A percentile compares a stretch with the other conserved stretches of the same genome.
phyloP scores from a whole-genome alignment of 2,797 vertebrate species.

The Perodicticus potto region DNA sequence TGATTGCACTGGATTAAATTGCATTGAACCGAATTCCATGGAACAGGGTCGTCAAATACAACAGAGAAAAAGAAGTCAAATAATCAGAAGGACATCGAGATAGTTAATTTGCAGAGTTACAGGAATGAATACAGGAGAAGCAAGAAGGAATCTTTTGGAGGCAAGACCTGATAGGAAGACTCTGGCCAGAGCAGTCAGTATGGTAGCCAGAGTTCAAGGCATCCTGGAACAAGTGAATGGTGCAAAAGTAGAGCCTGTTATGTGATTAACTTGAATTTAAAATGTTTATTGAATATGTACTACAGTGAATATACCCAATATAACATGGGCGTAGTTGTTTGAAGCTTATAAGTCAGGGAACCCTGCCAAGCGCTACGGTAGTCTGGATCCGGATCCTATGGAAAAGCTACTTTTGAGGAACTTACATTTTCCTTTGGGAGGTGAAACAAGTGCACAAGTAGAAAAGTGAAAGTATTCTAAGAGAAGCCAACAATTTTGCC shows the following conservation, averaged over 20 bases:
- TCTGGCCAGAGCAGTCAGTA: background rate
- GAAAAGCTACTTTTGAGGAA: background rate
- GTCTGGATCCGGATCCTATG: background rate
- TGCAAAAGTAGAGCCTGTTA: background rate
- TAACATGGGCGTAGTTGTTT: background rate
- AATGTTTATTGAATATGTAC: background rate
- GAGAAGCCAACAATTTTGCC: background rate
- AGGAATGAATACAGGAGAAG: background rate
- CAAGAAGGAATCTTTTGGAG: background rate
- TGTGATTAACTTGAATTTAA: background rate
- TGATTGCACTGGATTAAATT: conserved; percentile 14
- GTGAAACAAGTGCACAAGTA: background rate
- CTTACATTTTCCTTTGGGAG: background rate
- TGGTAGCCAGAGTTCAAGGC: background rate
- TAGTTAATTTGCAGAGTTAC: background rate
- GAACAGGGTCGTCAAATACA: background rate
- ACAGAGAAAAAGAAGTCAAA: background rate
- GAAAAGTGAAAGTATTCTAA: background rate
- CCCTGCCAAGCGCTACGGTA: accelerated
- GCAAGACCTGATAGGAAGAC: too few species aligned
- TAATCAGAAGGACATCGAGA: background rate
- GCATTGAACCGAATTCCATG: background rate
- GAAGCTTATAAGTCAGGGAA: accelerated
- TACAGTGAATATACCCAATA: background rate
- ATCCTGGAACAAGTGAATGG: background rate